Conservation (phyloP, 2,113 vertebrate genomes). For the Odontesthes bonariensis region DNA sequence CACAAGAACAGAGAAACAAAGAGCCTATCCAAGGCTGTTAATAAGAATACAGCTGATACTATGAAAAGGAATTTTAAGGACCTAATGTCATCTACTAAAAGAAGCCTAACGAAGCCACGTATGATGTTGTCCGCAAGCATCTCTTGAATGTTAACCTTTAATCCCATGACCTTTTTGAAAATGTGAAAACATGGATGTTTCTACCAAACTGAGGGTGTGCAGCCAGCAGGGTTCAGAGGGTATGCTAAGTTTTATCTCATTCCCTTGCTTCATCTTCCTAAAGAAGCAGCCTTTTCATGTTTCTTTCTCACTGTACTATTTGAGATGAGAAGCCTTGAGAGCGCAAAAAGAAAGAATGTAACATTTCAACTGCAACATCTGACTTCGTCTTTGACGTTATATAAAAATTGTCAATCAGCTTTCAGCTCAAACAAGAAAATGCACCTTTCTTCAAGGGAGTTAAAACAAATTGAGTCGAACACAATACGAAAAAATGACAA, state of each 20-base stretch:
- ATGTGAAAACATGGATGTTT: slow-evolving; percentile 15
- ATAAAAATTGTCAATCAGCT: slow-evolving; percentile 19
- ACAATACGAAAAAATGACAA: slow-evolving; percentile 23
- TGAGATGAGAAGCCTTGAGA: slow-evolving; percentile 44
- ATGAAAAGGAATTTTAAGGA: slow-evolving; percentile 52
- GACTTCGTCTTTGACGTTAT: slow-evolving; percentile 40
- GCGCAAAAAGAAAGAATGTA: slow-evolving; percentile 17
- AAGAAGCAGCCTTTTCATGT: slow-evolving; percentile 26
- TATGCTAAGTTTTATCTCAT: slow-evolving; percentile 17
- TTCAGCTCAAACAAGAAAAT: slow-evolving; percentile 21
- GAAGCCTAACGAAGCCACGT: slow-evolving; percentile 34
- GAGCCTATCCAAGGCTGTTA: slow-evolving; percentile 66
- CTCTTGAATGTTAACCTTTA: slow-evolving; percentile 29
- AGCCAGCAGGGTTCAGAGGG: slow-evolving; percentile 37
- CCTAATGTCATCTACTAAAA: slow-evolving; percentile 50
- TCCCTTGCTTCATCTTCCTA: slow-evolving; percentile 13
- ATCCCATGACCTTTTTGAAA: slow-evolving; percentile 43
- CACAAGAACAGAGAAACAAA: slow-evolving; percentile 45
- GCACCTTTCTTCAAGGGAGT: slow-evolving; percentile 12
- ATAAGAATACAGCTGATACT: slow-evolving; percentile 50
- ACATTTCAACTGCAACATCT: slow-evolving; percentile 22
- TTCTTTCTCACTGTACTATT: slow-evolving; percentile 26
- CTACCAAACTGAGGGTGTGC: slow-evolving; percentile 7
- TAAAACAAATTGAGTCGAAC: slow-evolving; percentile 10
- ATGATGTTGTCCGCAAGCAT: slow-evolving; percentile 26